A percentile compares a stretch with the other conserved stretches of the same genome.
Evolutionary conservation across 2,888 invertebrate genomes (phyloP).

Genomic region (Nomada goodeniana): DNA sequence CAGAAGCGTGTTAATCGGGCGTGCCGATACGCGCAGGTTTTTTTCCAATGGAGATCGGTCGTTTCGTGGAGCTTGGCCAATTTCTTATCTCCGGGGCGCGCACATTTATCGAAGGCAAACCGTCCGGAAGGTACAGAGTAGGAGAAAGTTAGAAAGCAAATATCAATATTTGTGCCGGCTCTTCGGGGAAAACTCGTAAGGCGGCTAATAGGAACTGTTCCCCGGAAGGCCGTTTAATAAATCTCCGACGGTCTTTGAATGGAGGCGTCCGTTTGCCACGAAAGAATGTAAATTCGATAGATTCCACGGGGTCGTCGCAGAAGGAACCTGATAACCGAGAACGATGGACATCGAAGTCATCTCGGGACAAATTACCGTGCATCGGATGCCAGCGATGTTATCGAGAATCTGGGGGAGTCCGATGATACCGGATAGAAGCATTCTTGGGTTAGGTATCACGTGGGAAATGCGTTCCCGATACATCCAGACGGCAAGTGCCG

Average conservation of each 20-base stretch:
- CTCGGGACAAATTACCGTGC: conserved; percentile 65
- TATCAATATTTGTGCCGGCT: conserved; percentile 38
- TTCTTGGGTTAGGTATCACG: conserved; percentile 60
- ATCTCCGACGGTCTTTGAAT: conserved; percentile 9
- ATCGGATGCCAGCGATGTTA: conserved; percentile 60
- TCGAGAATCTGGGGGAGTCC: conserved; percentile 57
- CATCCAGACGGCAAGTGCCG: conserved; percentile 47
- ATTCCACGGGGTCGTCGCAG: conserved; percentile 27
- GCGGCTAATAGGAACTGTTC: conserved; percentile 12
- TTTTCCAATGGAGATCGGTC: background rate
- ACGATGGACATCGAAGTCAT: conserved; percentile 48
- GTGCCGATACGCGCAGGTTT: background rate
- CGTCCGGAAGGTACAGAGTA: background rate
- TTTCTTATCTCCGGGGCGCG: conserved; percentile 24
- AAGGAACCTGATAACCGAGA: conserved; percentile 61
- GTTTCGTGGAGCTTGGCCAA: conserved; percentile 32
- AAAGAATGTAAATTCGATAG: conserved; percentile 49
- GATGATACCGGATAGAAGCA: conserved; percentile 62
- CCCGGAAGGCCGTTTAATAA: conserved; percentile 32
- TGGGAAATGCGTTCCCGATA: conserved; percentile 61
- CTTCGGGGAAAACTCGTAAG: conserved; percentile 21
- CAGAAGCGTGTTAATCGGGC: background rate
- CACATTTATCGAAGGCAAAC: conserved; percentile 32
- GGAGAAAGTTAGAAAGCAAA: conserved; percentile 14
- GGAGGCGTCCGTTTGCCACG: conserved; percentile 30